These are phyloP conservation scores for Podabrus alpinus DNA, from an alignment of 2,888 invertebrate genomes.

Conservation along the genomic window DNA sequence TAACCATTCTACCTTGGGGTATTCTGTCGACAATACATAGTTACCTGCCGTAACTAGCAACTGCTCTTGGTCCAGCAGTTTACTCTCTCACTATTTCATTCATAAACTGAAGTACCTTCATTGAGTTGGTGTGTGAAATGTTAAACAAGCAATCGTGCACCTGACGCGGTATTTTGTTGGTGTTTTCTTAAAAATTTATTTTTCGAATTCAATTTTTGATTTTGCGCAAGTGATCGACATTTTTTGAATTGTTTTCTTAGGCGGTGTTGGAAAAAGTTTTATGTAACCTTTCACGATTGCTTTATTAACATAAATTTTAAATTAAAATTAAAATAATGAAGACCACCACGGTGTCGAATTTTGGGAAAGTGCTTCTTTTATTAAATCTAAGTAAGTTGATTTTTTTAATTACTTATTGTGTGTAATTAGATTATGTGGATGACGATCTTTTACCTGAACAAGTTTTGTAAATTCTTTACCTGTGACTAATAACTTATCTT, in stretches of 20 bases:
- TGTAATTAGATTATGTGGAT: slow-evolving; percentile 1
- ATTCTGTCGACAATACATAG: not conserved
- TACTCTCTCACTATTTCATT: slow-evolving; percentile 31
- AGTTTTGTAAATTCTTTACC: slow-evolving; percentile 17
- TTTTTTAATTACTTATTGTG: not conserved
- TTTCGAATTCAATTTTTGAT: not conserved
- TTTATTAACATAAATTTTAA: not conserved
- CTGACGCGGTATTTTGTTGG: not conserved
- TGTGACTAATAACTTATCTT: slow-evolving; percentile 20
- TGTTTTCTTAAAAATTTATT: not conserved
- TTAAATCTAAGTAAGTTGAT: not conserved
- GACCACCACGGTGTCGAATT: not conserved
- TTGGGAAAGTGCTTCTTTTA: not conserved
- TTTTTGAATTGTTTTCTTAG: not conserved
- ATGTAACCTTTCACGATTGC: not conserved
- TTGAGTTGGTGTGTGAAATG: slow-evolving; percentile 8
- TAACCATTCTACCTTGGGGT: not conserved
- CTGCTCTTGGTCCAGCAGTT: slow-evolving; percentile 30
- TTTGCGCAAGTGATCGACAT: not conserved
- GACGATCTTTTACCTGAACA: slow-evolving; percentile 12
- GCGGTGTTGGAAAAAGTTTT: not conserved
- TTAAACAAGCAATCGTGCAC: not conserved
- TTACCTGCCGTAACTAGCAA: not conserved
- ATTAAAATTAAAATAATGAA: not conserved
- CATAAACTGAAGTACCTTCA: slow-evolving; percentile 31